Base-by-base conservation (phyloP, 64 coral and sea anemone genomes). In the Pachyseris speciosa region DNA sequence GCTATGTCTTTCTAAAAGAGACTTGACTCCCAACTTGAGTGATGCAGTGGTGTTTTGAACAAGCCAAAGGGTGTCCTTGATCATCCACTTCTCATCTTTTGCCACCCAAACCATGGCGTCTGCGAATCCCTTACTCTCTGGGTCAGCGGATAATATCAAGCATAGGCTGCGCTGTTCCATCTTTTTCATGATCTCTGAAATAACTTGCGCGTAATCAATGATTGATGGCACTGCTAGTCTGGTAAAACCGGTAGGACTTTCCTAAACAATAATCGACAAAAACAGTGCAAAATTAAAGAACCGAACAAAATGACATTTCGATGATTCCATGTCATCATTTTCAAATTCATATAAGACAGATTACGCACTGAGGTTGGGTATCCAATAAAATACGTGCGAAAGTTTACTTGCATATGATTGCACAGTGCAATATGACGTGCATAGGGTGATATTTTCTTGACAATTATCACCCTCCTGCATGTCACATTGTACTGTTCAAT, bases 121-220 rank as follows among this genome's bases (percentile, higher is more conserved):
- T 2, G 73, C 74, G 68, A 90, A 27, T 28, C 33, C 27, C 37
- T 78, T 9, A 45, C 87, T 74, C 2, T 90, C 87, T 13, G 38
- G 19, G 59, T 90, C 87, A 49, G 55, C 87, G 41, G 73, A 58
- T 9, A 45, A 37, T 15, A 90, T 17, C 11, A 90, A 20, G 87
- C 72, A 36, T 15, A 90, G 75, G 28, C 28, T 90, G 8, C 87
- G 74, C 74, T 59, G 64, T 51, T 63, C 87, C 44, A 63, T 90
- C 48, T 90, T 90, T 61, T 67, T 78, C 37, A 90, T 80, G 28
- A 90, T 2, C 3, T 90, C 59, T 58, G 63, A 78, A 22, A 90
- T 80, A 40, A 90, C 74, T 28, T 66, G 76, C 2, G 74, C 26
- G n/a, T 74, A 74, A 39, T 75, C 10, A 3, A 11, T 69, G 29